Conservation (phyloP, 2,113 vertebrate species). For the Petrocephalus zakoni region DNA sequence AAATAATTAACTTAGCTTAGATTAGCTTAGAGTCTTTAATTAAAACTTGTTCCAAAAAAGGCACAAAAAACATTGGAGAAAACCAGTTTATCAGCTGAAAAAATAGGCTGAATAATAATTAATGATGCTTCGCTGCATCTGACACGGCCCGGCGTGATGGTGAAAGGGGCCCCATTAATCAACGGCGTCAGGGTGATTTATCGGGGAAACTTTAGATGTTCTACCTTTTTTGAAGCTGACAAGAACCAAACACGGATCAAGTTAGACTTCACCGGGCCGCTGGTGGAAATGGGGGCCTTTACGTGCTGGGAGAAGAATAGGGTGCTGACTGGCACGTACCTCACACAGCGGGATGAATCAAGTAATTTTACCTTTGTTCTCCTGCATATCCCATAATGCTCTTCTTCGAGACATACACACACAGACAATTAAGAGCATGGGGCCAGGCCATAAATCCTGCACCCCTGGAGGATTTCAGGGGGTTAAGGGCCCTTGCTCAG, state of each 20-base stretch:
- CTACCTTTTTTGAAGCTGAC: constrained; percentile 17
- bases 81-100: constrained; percentile 16
- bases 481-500: neutral
- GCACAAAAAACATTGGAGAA: neutral
- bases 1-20: neutral
- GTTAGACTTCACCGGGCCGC: neutral
- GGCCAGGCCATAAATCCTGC: neutral
- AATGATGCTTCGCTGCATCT: constrained; percentile 32
- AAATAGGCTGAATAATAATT: constrained; percentile 36
- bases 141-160: constrained; percentile 25
- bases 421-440: neutral
- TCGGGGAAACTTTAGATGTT: constrained; percentile 20
- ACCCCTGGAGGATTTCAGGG: neutral
- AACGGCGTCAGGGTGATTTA: constrained; percentile 37
- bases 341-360: neutral
- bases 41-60: constrained; percentile 1
- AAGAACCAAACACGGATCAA: constrained; percentile 2
- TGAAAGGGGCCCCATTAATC: constrained; percentile 35
- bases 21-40: neutral
- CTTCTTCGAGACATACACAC: neutral
- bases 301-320: neutral
- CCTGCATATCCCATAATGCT: neutral
- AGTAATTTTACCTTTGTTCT: neutral
- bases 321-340: neutral
- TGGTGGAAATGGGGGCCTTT: neutral